These are phyloP conservation scores for Nicator chloris DNA, from an alignment of 2,113 vertebrate genomes.

Conservation along the genomic window DNA sequence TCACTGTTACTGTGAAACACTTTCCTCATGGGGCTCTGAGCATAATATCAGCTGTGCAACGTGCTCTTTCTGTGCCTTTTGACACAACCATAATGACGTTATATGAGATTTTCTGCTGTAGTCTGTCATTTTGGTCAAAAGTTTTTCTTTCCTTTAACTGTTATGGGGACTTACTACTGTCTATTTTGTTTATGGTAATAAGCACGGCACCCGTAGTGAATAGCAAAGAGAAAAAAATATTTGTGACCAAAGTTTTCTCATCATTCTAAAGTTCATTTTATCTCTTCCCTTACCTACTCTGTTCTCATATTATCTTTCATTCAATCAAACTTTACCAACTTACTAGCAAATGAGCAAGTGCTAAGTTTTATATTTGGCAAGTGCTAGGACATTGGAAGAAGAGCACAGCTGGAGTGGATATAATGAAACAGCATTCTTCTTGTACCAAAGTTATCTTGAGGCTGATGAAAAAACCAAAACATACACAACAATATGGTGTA, in stretches of 20 bases:
- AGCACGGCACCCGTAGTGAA: neutral
- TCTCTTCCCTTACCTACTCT: neutral
- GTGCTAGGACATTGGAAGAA: neutral
- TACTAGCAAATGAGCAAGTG: neutral
- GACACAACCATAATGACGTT: neutral
- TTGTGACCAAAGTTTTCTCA: neutral
- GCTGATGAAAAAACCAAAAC: neutral
- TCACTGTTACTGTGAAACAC: neutral
- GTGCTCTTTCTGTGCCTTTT: neutral
- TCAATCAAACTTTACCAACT: neutral
- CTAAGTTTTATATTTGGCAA: conserved; percentile 21
- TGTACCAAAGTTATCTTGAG: conserved; percentile 23
- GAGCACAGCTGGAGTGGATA: conserved; percentile 56
- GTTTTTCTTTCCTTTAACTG: neutral
- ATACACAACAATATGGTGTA: neutral
- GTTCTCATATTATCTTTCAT: neutral
- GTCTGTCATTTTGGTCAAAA: neutral
- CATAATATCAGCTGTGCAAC: neutral
- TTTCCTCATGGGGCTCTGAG: neutral
- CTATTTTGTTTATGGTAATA: neutral
- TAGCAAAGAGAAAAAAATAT: neutral
- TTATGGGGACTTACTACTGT: neutral
- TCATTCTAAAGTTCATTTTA: neutral
- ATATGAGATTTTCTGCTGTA: neutral
- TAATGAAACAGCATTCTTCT: conserved; percentile 28